Evolutionary conservation across 2,113 vertebrate genomes (phyloP).

Genomic region (Mixornis gularis): DNA sequence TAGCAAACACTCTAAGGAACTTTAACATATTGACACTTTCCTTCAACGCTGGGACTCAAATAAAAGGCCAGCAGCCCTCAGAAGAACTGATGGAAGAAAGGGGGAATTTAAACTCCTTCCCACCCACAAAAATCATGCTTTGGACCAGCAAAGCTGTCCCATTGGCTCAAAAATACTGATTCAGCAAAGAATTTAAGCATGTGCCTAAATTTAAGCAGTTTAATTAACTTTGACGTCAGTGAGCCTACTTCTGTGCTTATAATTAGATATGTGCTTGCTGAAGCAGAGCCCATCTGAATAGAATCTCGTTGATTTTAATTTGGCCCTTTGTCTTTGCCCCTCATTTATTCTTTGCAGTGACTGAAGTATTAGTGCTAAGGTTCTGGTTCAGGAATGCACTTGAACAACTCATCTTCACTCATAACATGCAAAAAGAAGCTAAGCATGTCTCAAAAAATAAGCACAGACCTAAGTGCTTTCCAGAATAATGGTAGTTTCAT

Average conservation of each 20-base stretch:
- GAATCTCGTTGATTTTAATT: constrained; percentile 55
- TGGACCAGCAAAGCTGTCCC: not conserved
- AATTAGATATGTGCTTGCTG: constrained; percentile 59
- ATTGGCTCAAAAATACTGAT: constrained; percentile 25
- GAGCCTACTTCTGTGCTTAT: constrained; percentile 50
- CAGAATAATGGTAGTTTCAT: not conserved
- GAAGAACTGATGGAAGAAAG: not conserved
- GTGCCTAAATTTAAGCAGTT: constrained; percentile 64
- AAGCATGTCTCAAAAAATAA: not conserved
- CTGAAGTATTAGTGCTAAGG: constrained; percentile 33
- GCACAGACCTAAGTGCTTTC: not conserved
- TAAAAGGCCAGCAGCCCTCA: not conserved
- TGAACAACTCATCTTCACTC: constrained; percentile 14
- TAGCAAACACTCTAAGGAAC: not conserved
- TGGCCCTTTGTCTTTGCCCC: constrained; percentile 58
- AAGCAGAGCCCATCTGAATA: constrained; percentile 57
- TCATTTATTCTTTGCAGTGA: constrained; percentile 43
- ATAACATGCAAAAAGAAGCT: not conserved
- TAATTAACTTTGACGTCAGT: constrained; percentile 62
- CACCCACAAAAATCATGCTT: not conserved
- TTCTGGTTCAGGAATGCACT: constrained; percentile 49
- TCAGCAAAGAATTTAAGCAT: constrained; percentile 62
- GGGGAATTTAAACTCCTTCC: not conserved
- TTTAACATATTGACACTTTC: not conserved
- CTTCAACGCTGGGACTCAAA: not conserved